These are phyloP conservation scores for Micrastur ruficollis DNA, from an alignment of 2,797 vertebrate species.

Conservation along the genomic window DNA sequence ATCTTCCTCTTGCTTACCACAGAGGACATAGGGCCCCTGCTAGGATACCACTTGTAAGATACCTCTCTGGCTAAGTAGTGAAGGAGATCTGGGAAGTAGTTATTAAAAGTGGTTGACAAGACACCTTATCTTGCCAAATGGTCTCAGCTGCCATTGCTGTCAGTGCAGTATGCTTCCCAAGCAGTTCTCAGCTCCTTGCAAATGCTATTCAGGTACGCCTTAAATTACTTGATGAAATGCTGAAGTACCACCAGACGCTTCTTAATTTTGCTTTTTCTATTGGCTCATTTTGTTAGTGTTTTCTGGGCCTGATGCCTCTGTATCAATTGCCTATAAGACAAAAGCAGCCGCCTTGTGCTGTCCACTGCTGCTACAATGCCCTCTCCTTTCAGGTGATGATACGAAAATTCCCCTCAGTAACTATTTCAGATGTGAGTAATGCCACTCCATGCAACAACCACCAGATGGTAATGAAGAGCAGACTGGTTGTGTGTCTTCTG, in stretches of 20 bases:
- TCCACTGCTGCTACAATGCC: not conserved
- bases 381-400: not conserved
- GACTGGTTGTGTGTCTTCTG: not conserved
- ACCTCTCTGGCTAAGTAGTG: not conserved
- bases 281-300: not conserved
- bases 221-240: not conserved
- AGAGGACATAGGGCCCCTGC: not conserved
- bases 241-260: not conserved
- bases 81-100: not conserved
- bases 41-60: not conserved
- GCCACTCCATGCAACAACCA: slow-evolving; percentile 65
- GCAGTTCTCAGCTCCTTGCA: not conserved
- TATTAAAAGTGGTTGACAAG: not conserved
- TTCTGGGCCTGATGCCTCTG: not conserved
- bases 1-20: not conserved
- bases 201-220: not conserved
- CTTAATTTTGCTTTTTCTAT: not conserved
- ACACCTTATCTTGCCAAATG: not conserved
- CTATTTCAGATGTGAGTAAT: slow-evolving; percentile 45
- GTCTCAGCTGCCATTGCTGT: not conserved
- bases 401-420: not conserved
- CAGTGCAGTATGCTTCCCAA: not conserved
- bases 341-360: not conserved
- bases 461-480: slow-evolving; percentile 80
- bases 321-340: not conserved